phyloP scores from a whole-genome alignment of 1,140 invertebrate genomes.

The Meteorus sp. region DNA sequence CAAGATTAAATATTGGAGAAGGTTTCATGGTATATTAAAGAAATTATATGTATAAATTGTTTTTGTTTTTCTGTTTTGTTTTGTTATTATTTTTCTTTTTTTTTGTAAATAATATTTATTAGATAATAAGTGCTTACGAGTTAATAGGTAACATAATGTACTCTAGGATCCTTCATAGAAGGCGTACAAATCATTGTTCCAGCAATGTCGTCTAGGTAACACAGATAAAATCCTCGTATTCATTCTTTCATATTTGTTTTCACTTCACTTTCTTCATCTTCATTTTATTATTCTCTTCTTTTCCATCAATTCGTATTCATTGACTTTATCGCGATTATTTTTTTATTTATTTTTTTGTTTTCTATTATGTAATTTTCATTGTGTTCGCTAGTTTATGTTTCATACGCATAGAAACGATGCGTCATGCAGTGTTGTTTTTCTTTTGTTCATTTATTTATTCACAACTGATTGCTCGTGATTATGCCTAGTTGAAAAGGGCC shows the following conservation, averaged over 20 bases:
- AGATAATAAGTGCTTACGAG: constrained; percentile 54
- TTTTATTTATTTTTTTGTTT: background rate
- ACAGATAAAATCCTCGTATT: constrained; percentile 52
- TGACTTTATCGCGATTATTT: background rate
- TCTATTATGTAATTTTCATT: constrained; percentile 1
- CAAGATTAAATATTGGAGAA: too few species aligned
- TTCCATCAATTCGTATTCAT: background rate
- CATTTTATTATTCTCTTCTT: background rate
- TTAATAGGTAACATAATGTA: constrained; percentile 56
- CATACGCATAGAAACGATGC: constrained; percentile 2
- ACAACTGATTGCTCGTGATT: background rate
- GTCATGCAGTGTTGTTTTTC: background rate
- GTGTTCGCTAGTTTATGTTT: too few species aligned
- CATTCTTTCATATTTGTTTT: constrained; percentile 6
- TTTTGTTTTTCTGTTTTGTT: too few species aligned
- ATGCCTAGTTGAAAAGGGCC: background rate
- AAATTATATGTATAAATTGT: too few species aligned
- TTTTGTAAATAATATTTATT: constrained; percentile 58
- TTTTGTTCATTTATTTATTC: background rate
- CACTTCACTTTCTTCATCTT: constrained; percentile 1
- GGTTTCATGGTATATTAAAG: too few species aligned
- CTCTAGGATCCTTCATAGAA: constrained; percentile 56
- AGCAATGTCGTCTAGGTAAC: constrained; percentile 56
- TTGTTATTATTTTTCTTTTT: background rate
- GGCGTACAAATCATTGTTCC: constrained; percentile 58